Evolutionary conservation across 1,140 invertebrate genomes (phyloP), one percentile per base, ranked within the genome.

Genomic region (Drosophila triauraria): DNA sequence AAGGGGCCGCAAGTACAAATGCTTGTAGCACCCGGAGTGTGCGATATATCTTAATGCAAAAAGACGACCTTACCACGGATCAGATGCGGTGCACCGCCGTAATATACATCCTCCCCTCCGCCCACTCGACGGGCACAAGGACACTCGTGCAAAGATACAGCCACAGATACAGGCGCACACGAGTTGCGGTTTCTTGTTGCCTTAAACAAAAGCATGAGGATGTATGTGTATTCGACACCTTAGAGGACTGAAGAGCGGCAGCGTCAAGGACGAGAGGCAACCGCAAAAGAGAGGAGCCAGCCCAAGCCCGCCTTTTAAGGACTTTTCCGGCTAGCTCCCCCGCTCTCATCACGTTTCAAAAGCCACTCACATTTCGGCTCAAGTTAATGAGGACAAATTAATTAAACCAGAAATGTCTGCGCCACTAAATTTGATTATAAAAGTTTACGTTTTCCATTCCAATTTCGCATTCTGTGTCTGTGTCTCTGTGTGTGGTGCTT

Each of bases 381-480:
- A 74, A 85, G 67, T 90, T 88, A 88, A 88, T 90, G 85, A 84
- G 78, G 74, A 81, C 86, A 90, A 88, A 88, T 88, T 90, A 88
- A 88, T 88, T 88, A 85, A 88, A 85, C 81, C 85, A 75, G 77
- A 88, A 85, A 90, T 85, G 75, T 67, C 58, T 87, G 62, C 50
- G 65, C 61, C 70, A 74, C 68, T 75, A 79, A 86, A 81, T 82
- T 86, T 77, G 65, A 87, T 76, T 86, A 86, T 62, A 62, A 69
- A 78, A 76, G 53, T 78, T 82, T 78, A 76, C 71, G 56, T 79
- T 63, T 65, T 78, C 62, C 57, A 57, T 60, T 47, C 68, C 57
- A 63, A 67, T 80, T 60, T 57, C 51, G 35, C 38, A 56, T 13
- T 54, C 27, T 43, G 10, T 20, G 15, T 32, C 50, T 43, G 20